Percentiles rank a stretch among this genome's conserved stretches.
Evolutionary conservation across 2,888 invertebrate species (phyloP).

Genomic region (Heliconius sara): DNA sequence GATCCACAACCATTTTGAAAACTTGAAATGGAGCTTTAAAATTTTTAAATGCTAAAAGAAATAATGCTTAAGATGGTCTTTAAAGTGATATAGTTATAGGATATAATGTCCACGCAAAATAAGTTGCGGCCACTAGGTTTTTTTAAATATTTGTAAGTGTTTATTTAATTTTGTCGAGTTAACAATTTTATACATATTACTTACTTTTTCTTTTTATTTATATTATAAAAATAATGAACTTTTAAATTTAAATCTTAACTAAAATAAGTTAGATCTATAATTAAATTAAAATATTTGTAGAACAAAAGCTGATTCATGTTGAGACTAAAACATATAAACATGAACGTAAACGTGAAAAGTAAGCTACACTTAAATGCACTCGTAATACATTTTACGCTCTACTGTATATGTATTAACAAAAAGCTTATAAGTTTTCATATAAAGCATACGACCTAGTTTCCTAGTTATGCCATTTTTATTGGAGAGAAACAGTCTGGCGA

Average conservation of each 20-base stretch:
- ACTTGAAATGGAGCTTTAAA: neutral
- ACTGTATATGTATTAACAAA: conserved; percentile 31
- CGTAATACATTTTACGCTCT: conserved; percentile 24
- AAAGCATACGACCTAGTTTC: conserved; percentile 37
- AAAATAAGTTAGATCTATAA: neutral
- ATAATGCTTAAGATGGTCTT: too few relatives aligned
- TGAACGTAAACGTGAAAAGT: neutral
- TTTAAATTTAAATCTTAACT: neutral
- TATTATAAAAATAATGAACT: neutral
- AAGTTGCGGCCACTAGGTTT: neutral
- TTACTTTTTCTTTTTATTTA: neutral
- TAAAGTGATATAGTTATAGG: neutral
- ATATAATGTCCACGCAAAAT: neutral
- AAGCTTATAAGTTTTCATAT: conserved; percentile 32
- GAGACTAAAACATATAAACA: conserved; percentile 12
- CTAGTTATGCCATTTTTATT: conserved; percentile 34
- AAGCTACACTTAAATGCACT: conserved; percentile 18
- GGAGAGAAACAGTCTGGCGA: conserved; percentile 34
- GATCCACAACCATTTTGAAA: too few relatives aligned
- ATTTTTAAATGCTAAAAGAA: too few relatives aligned
- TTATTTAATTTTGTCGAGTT: neutral
- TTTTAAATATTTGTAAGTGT: neutral
- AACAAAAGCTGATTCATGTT: conserved; percentile 9
- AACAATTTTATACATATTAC: neutral
- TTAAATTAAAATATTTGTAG: conserved; percentile 11